These are phyloP conservation scores for Cryptosula pallasiana DNA, from an alignment of 2,888 invertebrate genomes.

Conservation along the genomic window DNA sequence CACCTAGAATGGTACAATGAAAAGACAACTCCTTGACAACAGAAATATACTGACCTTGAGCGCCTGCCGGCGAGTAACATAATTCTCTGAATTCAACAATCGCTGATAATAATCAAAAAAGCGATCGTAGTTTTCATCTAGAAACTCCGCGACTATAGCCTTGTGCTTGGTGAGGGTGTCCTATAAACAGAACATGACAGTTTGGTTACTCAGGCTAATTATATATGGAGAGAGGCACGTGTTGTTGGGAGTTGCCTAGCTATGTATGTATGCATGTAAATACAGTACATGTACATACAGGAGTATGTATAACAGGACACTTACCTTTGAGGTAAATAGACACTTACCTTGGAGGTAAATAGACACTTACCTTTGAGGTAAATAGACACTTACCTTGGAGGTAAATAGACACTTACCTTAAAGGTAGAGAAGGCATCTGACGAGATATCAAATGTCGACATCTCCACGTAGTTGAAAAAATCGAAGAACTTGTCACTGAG, in stretches of 20 bases:
- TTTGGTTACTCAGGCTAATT: too few species aligned
- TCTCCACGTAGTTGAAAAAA: constrained; percentile 99
- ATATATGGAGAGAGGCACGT: too few species aligned
- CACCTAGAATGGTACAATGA: too few species aligned
- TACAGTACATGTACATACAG: too few species aligned
- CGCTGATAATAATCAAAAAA: constrained; percentile 96
- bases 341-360: too few species aligned
- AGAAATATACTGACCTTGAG: constrained; percentile 62
- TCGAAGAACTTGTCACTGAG: constrained; percentile 97
- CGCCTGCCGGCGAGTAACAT: constrained; percentile 97
- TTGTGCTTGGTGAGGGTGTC: constrained; percentile 60
- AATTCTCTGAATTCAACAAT: constrained; percentile 96
- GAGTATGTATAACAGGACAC: too few species aligned
- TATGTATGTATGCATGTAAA: too few species aligned
- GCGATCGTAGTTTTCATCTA: constrained; percentile 97
- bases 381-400: too few species aligned
- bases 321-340: too few species aligned
- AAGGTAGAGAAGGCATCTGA: constrained; percentile 99
- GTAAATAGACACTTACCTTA: constrained; percentile 85
- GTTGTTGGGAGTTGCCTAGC: too few species aligned
- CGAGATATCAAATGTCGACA: constrained; percentile 99
- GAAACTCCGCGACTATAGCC: constrained; percentile 89
- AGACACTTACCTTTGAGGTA: too few species aligned
- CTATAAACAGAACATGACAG: constrained; percentile 36
- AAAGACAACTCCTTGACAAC: too few species aligned